Conservation (phyloP, 2,113 vertebrate species). For the Megaleporinus macrocephalus region DNA sequence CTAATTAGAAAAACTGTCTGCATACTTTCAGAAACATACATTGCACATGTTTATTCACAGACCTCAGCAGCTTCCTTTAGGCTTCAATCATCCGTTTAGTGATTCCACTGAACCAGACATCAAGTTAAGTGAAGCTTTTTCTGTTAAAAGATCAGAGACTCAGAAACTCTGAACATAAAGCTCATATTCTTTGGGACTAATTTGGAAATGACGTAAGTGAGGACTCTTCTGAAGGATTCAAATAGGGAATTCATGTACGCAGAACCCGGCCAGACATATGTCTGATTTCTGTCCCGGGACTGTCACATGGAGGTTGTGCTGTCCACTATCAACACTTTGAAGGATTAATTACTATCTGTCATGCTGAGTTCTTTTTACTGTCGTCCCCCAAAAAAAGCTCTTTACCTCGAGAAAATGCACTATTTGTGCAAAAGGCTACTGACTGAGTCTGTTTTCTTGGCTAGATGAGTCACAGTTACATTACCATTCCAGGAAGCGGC, state of each 20-base stretch:
- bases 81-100: too few species aligned
- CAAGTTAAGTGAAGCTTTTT: neutral
- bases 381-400: neutral
- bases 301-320: neutral
- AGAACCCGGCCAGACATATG: neutral
- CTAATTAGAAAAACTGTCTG: too few species aligned
- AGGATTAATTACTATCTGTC: neutral
- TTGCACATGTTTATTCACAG: too few species aligned
- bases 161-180: neutral
- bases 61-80: too few species aligned
- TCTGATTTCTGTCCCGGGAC: neutral
- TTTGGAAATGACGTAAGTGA: slow-evolving; percentile 6
- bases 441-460: slow-evolving; percentile 24
- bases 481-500: slow-evolving; percentile 45
- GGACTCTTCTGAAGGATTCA: neutral
- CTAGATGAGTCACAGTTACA: slow-evolving; percentile 10
- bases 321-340: slow-evolving; percentile 13
- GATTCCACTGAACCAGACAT: too few species aligned
- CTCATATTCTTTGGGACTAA: neutral
- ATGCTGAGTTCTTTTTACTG: neutral
- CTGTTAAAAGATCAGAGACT: neutral
- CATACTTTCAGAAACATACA: too few species aligned
- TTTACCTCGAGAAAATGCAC: slow-evolving; percentile 9
- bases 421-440: neutral
- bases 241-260: neutral